phyloP scores from a whole-genome alignment of 2,888 invertebrate genomes.

The Ormyrus labotus region DNA sequence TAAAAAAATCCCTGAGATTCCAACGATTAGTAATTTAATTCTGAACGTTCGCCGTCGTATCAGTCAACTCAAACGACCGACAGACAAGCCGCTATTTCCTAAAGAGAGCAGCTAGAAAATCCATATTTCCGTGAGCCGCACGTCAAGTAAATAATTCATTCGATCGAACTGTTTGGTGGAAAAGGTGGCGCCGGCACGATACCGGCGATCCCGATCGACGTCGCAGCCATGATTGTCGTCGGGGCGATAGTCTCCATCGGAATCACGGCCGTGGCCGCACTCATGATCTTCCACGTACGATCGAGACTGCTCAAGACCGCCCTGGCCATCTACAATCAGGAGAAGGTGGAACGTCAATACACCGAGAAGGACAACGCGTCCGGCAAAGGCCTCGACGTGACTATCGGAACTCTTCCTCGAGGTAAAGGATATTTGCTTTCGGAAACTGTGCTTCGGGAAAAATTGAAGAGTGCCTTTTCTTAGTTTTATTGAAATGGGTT shows the following conservation, averaged over 20 bases:
- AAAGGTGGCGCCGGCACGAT: slow-evolving; percentile 61
- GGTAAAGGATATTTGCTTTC: no score
- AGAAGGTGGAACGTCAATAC: slow-evolving; percentile 62
- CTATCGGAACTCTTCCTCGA: slow-evolving; percentile 51
- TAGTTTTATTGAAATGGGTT: no score
- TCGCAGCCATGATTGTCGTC: slow-evolving; percentile 68
- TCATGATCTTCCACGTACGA: slow-evolving; percentile 70
- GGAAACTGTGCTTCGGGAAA: no score
- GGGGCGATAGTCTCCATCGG: slow-evolving; percentile 70
- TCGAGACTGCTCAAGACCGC: slow-evolving; percentile 70
- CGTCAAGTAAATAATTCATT: not conserved
- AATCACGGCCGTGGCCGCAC: slow-evolving; percentile 68
- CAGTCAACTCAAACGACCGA: no score
- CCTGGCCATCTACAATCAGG: slow-evolving; percentile 68
- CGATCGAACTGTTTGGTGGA: slow-evolving; percentile 16
- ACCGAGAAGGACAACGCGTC: slow-evolving; percentile 53
- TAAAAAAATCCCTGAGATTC: no score
- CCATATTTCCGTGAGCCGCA: no score
- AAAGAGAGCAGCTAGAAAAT: no score
- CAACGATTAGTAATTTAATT: no score
- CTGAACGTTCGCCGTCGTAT: no score
- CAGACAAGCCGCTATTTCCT: no score
- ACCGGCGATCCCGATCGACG: slow-evolving; percentile 67
- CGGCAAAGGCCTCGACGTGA: slow-evolving; percentile 35
- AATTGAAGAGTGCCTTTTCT: no score